Evolutionary conservation across 2,888 invertebrate genomes (phyloP), one percentile per base, ranked within the genome.

Genomic region (Caenorhabditis macrosperma): DNA sequence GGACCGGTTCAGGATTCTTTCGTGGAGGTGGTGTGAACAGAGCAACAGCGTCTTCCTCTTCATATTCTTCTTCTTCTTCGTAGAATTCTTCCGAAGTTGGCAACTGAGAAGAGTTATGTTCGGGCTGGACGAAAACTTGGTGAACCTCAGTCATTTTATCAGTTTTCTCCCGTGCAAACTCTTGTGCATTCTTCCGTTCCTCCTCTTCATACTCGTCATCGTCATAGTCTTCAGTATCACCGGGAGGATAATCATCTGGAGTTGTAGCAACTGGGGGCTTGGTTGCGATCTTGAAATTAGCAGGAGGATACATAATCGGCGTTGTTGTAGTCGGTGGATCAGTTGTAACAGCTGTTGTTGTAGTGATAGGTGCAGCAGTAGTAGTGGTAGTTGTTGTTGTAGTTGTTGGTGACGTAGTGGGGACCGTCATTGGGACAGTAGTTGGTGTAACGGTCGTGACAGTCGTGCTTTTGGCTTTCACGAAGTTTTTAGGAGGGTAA

Each of bases 401-500:
- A n/a, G n/a, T n/a, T n/a, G n/a, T n/a, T n/a, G n/a, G n/a, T n/a
- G n/a, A n/a, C n/a, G n/a, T n/a, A n/a, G n/a, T n/a, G n/a, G n/a
- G n/a, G n/a, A n/a, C n/a, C n/a, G n/a, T n/a, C n/a, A n/a, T n/a
- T n/a, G n/a, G n/a, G n/a, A n/a, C 22, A 17, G 38, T 38, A 15
- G 60, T 69, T 22, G 57, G 48, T 20, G 76, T n/a, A 41, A 50
- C n/a, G 4, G 57, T 24, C 7, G 64, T 30, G 1, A n/a, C n/a
- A n/a, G 50, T 41, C 10, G 54, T 6, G 20, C 17, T 75, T 3
- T 57, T 41, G 0, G 68, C 64, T 12, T 64, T 64, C n/a, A 64
- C 59, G 46, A 71, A 71, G 17, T 59, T 44, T 12, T 20, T 48
- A n/a, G 77, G 77, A 15, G 77, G 77, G 22, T 78, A 78, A 7